Evolutionary conservation across 2,888 invertebrate species (phyloP).

Genomic region (Pseudococcus longispinus): DNA sequence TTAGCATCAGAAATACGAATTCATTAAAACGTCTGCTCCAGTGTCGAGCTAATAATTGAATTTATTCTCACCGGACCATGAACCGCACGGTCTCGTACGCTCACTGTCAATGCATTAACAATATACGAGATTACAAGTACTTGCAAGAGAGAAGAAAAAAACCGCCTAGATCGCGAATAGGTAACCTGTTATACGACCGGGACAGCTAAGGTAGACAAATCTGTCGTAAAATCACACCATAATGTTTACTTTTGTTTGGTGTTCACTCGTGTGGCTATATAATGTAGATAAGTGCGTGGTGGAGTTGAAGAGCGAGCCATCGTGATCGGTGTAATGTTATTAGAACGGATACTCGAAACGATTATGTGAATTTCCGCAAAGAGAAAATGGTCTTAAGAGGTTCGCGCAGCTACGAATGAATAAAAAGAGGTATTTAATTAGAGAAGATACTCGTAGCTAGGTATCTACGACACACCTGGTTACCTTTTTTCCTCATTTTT

Average conservation of each 20-base stretch:
- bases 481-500: not conserved
- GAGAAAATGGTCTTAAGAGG: not conserved
- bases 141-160: not conserved
- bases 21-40: not conserved
- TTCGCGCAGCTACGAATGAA: not conserved
- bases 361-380: constrained; percentile 2
- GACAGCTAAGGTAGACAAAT: not conserved
- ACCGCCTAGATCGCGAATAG: not conserved
- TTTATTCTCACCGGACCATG: constrained; percentile 17
- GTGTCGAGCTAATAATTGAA: constrained; percentile 17
- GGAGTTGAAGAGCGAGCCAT: not conserved
- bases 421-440: constrained; percentile 6
- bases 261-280: not conserved
- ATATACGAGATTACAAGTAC: not conserved
- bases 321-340: not conserved
- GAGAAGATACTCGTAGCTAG: not conserved
- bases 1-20: not conserved
- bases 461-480: not conserved
- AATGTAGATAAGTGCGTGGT: not conserved
- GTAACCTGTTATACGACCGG: not conserved
- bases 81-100: constrained; percentile 6
- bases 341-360: constrained; percentile 26
- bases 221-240: constrained; percentile 18
- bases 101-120: not conserved
- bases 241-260: constrained; percentile 18